Percentiles rank a stretch among this genome's conserved stretches.
Evolutionary conservation across 92 coral and sea anemone genomes (phyloP).

Genomic region (Actinostola sp.): DNA sequence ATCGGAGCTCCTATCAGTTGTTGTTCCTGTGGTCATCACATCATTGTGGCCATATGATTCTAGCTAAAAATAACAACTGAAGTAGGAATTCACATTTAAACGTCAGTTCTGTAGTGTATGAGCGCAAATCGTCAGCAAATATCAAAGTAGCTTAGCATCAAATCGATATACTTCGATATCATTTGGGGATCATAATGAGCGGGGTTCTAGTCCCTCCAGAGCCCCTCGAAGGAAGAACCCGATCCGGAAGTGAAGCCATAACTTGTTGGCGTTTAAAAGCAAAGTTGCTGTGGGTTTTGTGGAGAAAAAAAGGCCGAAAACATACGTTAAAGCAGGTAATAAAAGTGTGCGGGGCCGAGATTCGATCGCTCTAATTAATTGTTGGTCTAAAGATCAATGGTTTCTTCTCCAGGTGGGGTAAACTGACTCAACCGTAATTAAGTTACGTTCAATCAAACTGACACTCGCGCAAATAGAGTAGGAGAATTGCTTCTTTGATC

Average conservation of each 20-base stretch:
- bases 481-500: slow-evolving; percentile 26
- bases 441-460: slow-evolving; percentile 47
- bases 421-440: slow-evolving; percentile 24
- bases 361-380: slow-evolving; percentile 39
- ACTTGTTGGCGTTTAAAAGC: too few species aligned
- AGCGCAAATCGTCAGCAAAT: not conserved
- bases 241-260: too few species aligned
- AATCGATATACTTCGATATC: not conserved
- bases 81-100: too few species aligned
- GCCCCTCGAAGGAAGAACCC: too few species aligned
- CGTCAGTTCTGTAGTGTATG: too few species aligned
- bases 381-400: slow-evolving; percentile 28
- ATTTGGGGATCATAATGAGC: too few species aligned
- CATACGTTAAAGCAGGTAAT: not conserved
- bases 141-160: not conserved
- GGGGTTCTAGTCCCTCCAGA: too few species aligned
- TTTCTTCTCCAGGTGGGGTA: slow-evolving; percentile 35
- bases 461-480: slow-evolving; percentile 20
- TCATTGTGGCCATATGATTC: too few species aligned
- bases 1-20: too few species aligned
- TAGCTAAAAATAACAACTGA: too few species aligned
- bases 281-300: not conserved
- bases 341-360: not conserved
- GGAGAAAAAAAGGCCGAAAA: slow-evolving; percentile 7
- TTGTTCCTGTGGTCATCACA: too few species aligned